phyloP scores from a whole-genome alignment of 2,888 invertebrate genomes.

The Oscheius sp. region DNA sequence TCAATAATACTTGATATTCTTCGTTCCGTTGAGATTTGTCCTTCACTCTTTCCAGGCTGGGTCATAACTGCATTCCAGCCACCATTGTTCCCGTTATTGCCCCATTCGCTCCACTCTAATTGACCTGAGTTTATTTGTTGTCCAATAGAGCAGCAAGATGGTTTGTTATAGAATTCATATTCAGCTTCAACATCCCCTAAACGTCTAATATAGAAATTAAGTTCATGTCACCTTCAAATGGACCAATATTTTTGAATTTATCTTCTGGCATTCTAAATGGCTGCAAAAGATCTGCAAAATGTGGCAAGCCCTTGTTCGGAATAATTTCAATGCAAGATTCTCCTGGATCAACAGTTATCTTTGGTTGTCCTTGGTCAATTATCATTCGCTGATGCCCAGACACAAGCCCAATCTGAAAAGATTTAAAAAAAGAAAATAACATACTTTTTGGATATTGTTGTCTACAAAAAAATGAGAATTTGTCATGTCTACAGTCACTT shows the following conservation, averaged over 20 bases:
- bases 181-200: conserved; percentile 10
- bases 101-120: conserved; percentile 31
- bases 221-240: conserved; percentile 36
- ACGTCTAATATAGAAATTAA: neutral
- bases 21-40: neutral
- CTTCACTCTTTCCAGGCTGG: conserved; percentile 1
- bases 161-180: conserved; percentile 10
- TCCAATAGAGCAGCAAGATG: conserved; percentile 13
- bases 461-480: conserved; percentile 35
- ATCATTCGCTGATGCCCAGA: conserved; percentile 38
- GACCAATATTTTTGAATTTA: conserved; percentile 37
- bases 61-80: conserved; percentile 3
- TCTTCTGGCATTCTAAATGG: conserved; percentile 37
- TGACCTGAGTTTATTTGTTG: neutral
- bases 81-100: conserved; percentile 21
- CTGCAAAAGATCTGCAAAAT: conserved; percentile 32
- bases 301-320: conserved; percentile 31
- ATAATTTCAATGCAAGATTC: conserved; percentile 36
- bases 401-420: conserved; percentile 38
- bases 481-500: conserved; percentile 33
- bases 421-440: neutral
- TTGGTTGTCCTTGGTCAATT: conserved; percentile 40
- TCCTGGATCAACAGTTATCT: conserved; percentile 37
- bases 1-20: neutral
- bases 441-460: conserved; percentile 37